phyloP scores from a whole-genome alignment of 2,888 invertebrate genomes.

The Thysanoteuthis rhombus region DNA sequence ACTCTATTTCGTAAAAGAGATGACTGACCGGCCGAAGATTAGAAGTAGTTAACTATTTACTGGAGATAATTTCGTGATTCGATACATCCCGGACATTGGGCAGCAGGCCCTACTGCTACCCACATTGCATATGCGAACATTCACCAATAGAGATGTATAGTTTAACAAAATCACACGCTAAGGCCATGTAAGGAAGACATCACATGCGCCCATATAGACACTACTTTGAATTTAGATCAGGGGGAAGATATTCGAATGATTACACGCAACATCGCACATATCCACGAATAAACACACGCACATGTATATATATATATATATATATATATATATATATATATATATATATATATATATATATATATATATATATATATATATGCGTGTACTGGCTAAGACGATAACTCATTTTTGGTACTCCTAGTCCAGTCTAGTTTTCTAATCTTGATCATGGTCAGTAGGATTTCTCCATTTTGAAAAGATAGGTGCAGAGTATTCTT shows the following conservation, averaged over 20 bases:
- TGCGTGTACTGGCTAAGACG: too few species aligned
- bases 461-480: too few species aligned
- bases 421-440: too few species aligned
- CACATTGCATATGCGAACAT: not conserved
- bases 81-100: not conserved
- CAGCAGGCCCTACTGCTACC: not conserved
- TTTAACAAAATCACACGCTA: not conserved
- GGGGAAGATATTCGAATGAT: not conserved
- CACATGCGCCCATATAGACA: not conserved
- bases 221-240: too few species aligned
- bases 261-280: not conserved
- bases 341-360: not conserved
- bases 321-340: not conserved
- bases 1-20: not conserved
- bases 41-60: not conserved
- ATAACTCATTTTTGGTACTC: too few species aligned
- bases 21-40: not conserved
- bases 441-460: too few species aligned
- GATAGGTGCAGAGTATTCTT: too few species aligned
- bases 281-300: not conserved
- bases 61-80: not conserved
- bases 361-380: conserved; percentile 12
- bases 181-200: not conserved
- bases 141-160: not conserved
- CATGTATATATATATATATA: not conserved